These are phyloP conservation scores for Sesia bembeciformis DNA, from an alignment of 2,888 invertebrate genomes.

Conservation along the genomic window DNA sequence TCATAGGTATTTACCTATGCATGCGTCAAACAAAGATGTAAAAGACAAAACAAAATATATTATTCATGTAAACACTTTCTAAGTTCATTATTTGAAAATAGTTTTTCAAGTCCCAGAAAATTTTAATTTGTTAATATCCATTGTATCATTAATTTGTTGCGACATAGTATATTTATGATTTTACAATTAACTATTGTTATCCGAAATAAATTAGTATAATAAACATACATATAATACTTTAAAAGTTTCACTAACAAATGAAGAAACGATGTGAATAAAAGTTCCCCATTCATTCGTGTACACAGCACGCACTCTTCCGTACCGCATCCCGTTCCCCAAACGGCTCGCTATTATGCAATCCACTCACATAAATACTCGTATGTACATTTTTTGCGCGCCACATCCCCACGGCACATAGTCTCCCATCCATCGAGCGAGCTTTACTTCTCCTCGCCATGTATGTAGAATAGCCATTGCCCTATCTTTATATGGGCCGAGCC, in stretches of 20 bases:
- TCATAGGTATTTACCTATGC: not conserved
- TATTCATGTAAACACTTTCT: conserved; percentile 1
- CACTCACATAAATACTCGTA: conserved; percentile 35
- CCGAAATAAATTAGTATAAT: too few species aligned
- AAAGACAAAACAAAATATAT: not conserved
- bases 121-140: too few species aligned
- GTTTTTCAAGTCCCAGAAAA: too few species aligned
- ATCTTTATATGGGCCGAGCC: conserved; percentile 72
- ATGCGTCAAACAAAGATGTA: not conserved
- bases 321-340: conserved; percentile 38
- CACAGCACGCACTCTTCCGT: conserved; percentile 39
- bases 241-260: not conserved
- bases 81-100: not conserved
- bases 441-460: conserved; percentile 31
- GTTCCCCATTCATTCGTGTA: conserved; percentile 10
- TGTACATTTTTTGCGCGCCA: conserved; percentile 43
- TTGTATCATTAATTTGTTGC: too few species aligned
- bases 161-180: too few species aligned
- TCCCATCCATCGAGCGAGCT: conserved; percentile 46
- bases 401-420: conserved; percentile 58
- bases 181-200: too few species aligned
- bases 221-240: too few species aligned
- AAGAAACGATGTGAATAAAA: not conserved
- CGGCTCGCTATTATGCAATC: conserved; percentile 61
- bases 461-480: conserved; percentile 66